phyloP scores from a whole-genome alignment of 1,140 invertebrate species.

The Ceratina australensis region DNA sequence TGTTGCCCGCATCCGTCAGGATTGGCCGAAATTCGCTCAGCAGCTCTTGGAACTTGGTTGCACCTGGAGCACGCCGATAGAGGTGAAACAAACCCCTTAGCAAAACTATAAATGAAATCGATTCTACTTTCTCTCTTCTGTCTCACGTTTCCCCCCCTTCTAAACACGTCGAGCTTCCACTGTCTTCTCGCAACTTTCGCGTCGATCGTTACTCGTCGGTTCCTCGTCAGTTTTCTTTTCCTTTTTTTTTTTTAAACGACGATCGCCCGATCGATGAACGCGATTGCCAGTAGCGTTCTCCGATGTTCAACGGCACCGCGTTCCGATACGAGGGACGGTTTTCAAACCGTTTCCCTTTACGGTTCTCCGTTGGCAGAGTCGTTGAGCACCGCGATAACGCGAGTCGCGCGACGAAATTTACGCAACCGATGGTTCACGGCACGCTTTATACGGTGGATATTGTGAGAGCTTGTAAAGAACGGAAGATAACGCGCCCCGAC shows the following conservation, averaged over 20 bases:
- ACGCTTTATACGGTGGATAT: background rate
- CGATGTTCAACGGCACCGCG: background rate
- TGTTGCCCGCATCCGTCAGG: constrained; percentile 81
- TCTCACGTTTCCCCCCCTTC: background rate
- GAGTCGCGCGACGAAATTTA: background rate
- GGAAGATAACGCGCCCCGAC: background rate
- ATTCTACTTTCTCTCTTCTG: constrained; percentile 7
- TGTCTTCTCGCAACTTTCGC: background rate
- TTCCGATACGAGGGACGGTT: background rate
- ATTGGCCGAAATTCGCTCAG: constrained; percentile 90
- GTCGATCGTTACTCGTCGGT: background rate
- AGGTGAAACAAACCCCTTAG: constrained; percentile 80
- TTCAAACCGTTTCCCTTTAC: background rate
- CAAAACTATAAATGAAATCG: constrained; percentile 22
- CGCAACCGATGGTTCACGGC: background rate
- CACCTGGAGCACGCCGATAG: constrained; percentile 87
- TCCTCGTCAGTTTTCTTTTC: background rate
- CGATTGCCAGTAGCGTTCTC: background rate
- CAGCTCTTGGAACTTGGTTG: constrained; percentile 88
- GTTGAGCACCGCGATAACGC: background rate
- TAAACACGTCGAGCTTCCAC: constrained; percentile 3
- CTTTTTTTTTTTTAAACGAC: background rate
- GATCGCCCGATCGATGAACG: background rate
- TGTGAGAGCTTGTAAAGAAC: background rate
- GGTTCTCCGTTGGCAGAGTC: background rate